These are phyloP conservation scores for Drosophila demipolita DNA, from an alignment of 2,888 invertebrate genomes.

Conservation along the genomic window DNA sequence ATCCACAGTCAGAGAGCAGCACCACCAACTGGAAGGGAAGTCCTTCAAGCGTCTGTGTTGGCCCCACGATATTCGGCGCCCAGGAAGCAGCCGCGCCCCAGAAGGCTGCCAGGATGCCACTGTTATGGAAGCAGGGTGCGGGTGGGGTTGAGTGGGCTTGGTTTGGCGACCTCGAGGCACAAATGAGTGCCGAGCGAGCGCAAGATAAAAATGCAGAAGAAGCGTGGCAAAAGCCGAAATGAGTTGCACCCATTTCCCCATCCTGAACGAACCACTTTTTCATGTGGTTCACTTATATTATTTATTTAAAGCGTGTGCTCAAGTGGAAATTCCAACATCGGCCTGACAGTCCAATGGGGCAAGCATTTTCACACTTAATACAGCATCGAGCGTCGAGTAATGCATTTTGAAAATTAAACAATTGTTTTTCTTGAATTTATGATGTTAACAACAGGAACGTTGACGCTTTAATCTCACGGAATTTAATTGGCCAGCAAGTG, in stretches of 20 bases:
- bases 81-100: slow-evolving; percentile 45
- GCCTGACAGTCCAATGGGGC: background rate
- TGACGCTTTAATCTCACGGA: slow-evolving; percentile 55
- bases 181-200: slow-evolving; percentile 38
- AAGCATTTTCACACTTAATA: slow-evolving; percentile 11
- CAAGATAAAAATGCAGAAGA: slow-evolving; percentile 27
- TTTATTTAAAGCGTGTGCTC: slow-evolving; percentile 33
- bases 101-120: slow-evolving; percentile 18
- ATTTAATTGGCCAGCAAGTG: slow-evolving; percentile 50
- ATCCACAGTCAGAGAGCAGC: slow-evolving; percentile 26
- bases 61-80: slow-evolving; percentile 28
- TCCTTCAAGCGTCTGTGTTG: slow-evolving; percentile 52
- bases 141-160: background rate
- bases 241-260: slow-evolving; percentile 36
- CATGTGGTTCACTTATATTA: slow-evolving; percentile 20
- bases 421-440: slow-evolving; percentile 63
- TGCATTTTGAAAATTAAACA: slow-evolving; percentile 62
- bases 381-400: slow-evolving; percentile 30
- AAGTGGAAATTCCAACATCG: slow-evolving; percentile 36
- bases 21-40: slow-evolving; percentile 39
- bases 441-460: slow-evolving; percentile 33
- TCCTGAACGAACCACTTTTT: slow-evolving; percentile 14
- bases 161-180: slow-evolving; percentile 45
- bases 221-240: slow-evolving; percentile 26
- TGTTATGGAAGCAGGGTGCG: background rate